A percentile compares a stretch with the other conserved stretches of the same genome.
Evolutionary conservation across 2,888 invertebrate genomes (phyloP).

Genomic region (Rhaphigaster nebulosa): DNA sequence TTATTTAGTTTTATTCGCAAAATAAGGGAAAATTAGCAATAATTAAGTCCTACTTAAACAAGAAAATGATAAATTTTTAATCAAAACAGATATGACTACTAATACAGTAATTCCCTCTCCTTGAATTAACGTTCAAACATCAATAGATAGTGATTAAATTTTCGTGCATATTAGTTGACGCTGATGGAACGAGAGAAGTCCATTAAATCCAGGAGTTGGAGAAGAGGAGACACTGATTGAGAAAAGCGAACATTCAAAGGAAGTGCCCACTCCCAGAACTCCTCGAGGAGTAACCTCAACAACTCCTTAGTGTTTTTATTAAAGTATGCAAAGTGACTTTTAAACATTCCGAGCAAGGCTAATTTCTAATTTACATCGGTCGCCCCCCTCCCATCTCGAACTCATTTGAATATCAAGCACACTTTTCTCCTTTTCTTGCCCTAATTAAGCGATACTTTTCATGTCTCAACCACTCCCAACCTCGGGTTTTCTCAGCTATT

Average conservation of each 20-base stretch:
- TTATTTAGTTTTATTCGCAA: no score
- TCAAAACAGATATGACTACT: no score
- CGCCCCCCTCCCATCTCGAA: background rate
- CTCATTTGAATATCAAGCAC: slow-evolving; percentile 45
- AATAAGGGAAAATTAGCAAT: no score
- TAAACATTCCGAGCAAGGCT: slow-evolving; percentile 9
- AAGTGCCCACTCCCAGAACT: background rate
- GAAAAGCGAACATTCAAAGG: background rate
- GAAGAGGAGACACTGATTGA: background rate
- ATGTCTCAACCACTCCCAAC: background rate
- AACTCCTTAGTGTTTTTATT: slow-evolving; percentile 37
- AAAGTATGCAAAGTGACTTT: slow-evolving; percentile 48
- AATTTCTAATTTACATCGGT: slow-evolving; percentile 47
- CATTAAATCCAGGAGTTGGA: background rate
- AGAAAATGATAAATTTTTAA: no score
- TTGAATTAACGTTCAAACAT: no score
- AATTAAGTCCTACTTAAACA: no score
- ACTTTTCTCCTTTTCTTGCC: slow-evolving; percentile 36
- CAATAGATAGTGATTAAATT: no score
- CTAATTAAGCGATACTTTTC: slow-evolving; percentile 46
- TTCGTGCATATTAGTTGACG: no score
- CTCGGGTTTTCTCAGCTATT: background rate
- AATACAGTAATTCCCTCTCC: no score
- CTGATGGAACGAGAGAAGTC: no score
- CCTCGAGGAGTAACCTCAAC: background rate